Base-by-base conservation (phyloP, 2,797 vertebrate genomes). In the Eutrigla gurnardus region DNA sequence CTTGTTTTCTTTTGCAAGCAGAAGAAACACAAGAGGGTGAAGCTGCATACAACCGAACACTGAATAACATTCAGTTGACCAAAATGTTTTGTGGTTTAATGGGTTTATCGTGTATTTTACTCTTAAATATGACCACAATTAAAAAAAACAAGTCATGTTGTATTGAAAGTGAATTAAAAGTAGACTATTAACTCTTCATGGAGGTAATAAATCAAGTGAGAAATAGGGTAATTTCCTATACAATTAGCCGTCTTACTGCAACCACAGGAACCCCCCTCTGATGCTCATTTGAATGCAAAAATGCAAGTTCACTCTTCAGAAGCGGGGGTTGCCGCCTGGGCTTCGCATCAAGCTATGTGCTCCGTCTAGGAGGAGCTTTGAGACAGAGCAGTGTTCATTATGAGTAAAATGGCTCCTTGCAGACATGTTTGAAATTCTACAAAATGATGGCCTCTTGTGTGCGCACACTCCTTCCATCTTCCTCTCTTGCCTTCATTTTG, bases 401-500 rank as follows among this genome's bases (percentile, higher is more conserved):
- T 43, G 52, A 84, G 58, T 50, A 65, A 86, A 88, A 85, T 73
- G 32, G 76, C 75, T 86, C 80, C 85, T 79, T 73, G 75, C 73
- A 77, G 79, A 88, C 81, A 74, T 80, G 60, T 87, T 88, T 83
- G 70, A 82, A 73, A 88, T 89, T 83, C 74, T 70, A 89, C 87
- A 93, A 94, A 93, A 88, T 74, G 72, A 83, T 86, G 68, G 87
- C 78, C 81, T 86, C 83, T 87, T 83, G 81, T 90, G 80, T 78
- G 81, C 68, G 45, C 62, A 79, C 14, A 40, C 62, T 68, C 65
- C 63, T 71, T 70, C 62, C 59, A 39, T 76, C 55, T 86, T 70
- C 43, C 58, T 74, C 47, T 64, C 50, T 72, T 78, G 55, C 47
- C 5, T 74, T 75, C 63, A 83, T 78, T 83, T 76, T 75, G 60